These are phyloP conservation scores for Loris lydekkerianus DNA, from an alignment of 2,797 vertebrate species.

Conservation along the genomic window DNA sequence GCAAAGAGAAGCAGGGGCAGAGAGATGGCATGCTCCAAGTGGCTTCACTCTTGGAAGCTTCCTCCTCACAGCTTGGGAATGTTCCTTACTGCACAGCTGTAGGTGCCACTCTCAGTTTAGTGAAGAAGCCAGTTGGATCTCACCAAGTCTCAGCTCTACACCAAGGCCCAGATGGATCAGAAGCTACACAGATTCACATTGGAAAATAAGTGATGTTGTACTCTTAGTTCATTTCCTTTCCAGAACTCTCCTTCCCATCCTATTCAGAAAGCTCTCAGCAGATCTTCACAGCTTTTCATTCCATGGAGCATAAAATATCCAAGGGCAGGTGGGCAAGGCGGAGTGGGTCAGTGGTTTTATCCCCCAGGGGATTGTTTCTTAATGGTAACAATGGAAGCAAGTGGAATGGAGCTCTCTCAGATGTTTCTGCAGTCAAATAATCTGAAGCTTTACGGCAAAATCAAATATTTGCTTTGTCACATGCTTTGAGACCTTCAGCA, in stretches of 20 bases:
- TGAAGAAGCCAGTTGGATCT: slow-evolving; percentile 75
- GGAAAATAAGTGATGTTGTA: neutral
- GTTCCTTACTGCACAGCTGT: slow-evolving; percentile 78
- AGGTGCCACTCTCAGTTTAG: slow-evolving; percentile 48
- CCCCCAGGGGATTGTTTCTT: neutral
- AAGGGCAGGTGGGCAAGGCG: neutral
- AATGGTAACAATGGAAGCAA: neutral
- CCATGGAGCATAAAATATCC: neutral
- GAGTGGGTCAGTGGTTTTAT: neutral
- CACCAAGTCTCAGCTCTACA: slow-evolving; percentile 62
- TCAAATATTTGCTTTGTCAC: slow-evolving; percentile 4
- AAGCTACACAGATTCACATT: slow-evolving; percentile 32
- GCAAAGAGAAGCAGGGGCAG: slow-evolving; percentile 38
- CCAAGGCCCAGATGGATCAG: slow-evolving; percentile 76
- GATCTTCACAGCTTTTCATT: neutral
- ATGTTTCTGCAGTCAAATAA: neutral
- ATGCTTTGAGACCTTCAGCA: slow-evolving; percentile 11
- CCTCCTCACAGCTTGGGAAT: slow-evolving; percentile 69
- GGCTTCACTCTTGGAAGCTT: slow-evolving; percentile 64
- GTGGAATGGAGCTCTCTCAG: neutral
- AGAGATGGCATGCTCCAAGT: slow-evolving; percentile 56
- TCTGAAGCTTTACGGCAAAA: neutral
- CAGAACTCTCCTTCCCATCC: neutral
- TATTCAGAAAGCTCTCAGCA: neutral
- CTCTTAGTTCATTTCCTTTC: slow-evolving; percentile 36